Conservation (phyloP, 37 sponge, comb jelly and placozoan genomes). For the Haliclona indistincta region DNA sequence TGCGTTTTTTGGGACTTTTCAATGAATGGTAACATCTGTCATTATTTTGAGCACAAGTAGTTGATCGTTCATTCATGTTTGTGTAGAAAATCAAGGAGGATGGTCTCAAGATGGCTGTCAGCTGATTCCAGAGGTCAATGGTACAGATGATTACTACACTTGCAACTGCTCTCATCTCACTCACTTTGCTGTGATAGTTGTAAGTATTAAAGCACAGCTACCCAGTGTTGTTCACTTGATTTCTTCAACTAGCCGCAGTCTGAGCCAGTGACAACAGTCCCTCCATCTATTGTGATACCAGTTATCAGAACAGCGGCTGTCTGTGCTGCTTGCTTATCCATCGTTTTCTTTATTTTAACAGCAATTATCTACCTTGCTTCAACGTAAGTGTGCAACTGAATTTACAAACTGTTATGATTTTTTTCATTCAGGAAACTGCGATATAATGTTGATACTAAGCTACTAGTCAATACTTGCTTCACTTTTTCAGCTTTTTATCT, state of each 20-base stretch:
- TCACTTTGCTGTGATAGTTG: slow-evolving; percentile 9
- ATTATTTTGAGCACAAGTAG: no score
- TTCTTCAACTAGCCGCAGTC: no score
- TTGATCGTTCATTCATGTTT: no score
- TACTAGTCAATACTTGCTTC: not conserved
- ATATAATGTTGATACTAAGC: not conserved
- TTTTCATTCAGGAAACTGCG: not conserved
- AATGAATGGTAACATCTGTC: not conserved
- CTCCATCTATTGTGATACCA: not conserved
- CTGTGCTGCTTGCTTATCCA: not conserved
- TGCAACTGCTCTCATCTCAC: slow-evolving; percentile 1
- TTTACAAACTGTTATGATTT: not conserved
- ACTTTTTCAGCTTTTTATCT: not conserved
- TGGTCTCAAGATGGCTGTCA: not conserved
- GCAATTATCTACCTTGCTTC: not conserved
- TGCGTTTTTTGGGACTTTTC: slow-evolving; percentile 4
- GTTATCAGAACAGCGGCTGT: not conserved
- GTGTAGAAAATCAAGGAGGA: no score
- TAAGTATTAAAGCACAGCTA: no score
- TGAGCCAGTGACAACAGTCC: no score
- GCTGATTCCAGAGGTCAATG: not conserved
- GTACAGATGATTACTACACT: not conserved
- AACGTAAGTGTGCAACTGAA: not conserved
- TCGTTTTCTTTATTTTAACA: not conserved
- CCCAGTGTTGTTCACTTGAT: no score